These are phyloP conservation scores for Perccottus glenii DNA, from an alignment of 2,113 vertebrate genomes.

Conservation along the genomic window DNA sequence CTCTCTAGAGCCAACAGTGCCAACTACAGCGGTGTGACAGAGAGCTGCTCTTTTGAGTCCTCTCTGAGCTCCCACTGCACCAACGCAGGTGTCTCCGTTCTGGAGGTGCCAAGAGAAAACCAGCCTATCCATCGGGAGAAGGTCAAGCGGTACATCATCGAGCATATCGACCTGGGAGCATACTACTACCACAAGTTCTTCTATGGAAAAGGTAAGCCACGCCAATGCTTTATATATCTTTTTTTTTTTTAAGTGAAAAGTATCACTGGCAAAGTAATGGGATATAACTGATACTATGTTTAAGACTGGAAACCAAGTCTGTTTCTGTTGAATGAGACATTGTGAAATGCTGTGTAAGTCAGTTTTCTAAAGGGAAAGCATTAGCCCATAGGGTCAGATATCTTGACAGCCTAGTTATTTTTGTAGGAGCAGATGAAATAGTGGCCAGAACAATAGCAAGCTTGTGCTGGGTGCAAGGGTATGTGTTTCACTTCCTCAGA, in stretches of 20 bases:
- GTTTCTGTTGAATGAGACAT: slow-evolving; percentile 25
- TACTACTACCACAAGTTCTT: slow-evolving; percentile 98
- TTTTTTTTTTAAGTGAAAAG: background rate
- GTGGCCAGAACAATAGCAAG: slow-evolving; percentile 64
- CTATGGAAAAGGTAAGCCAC: slow-evolving; percentile 91
- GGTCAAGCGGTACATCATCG: slow-evolving; percentile 97
- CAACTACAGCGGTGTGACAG: slow-evolving; percentile 83
- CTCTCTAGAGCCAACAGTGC: slow-evolving; percentile 89
- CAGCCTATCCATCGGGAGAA: slow-evolving; percentile 96
- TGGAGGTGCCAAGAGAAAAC: slow-evolving; percentile 94
- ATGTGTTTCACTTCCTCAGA: slow-evolving; percentile 59
- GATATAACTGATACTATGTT: slow-evolving; percentile 11
- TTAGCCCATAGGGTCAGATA: slow-evolving; percentile 47
- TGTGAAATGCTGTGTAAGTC: slow-evolving; percentile 8
- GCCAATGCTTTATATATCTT: background rate
- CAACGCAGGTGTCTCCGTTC: slow-evolving; percentile 94
- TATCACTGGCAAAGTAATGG: slow-evolving; percentile 5
- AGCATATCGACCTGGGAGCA: slow-evolving; percentile 96
- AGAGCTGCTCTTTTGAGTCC: slow-evolving; percentile 94
- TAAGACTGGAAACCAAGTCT: slow-evolving; percentile 22
- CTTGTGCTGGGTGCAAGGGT: slow-evolving; percentile 53
- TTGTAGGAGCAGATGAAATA: slow-evolving; percentile 51
- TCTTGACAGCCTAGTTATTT: slow-evolving; percentile 57
- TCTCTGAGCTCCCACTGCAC: slow-evolving; percentile 97
- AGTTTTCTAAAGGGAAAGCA: slow-evolving; percentile 32